Conservation (phyloP, 2,797 vertebrate genomes). For the Propithecus deckenii region DNA sequence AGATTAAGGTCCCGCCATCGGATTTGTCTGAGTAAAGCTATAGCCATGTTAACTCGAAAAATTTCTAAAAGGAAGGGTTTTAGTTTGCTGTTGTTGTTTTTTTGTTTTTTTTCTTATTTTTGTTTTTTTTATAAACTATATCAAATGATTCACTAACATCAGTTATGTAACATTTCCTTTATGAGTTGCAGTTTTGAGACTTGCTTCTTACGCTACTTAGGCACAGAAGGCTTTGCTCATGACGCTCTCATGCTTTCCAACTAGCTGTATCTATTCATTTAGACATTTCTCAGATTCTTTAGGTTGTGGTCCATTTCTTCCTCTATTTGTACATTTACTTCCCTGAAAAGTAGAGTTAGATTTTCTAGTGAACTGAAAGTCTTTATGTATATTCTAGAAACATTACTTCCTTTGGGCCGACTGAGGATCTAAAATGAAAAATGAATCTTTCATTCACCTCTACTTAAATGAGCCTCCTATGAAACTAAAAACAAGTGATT, state of each 20-base stretch:
- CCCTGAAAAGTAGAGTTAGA: neutral
- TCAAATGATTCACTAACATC: neutral
- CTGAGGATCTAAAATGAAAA: neutral
- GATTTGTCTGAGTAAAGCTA: neutral
- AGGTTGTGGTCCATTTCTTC: neutral
- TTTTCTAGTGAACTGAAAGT: neutral
- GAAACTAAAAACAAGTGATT: neutral
- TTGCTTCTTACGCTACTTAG: neutral
- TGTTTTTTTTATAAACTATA: neutral
- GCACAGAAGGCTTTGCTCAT: neutral
- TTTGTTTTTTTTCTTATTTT: neutral
- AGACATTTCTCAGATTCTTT: neutral
- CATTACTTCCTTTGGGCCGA: neutral
- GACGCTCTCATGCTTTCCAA: neutral
- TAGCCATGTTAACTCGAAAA: neutral
- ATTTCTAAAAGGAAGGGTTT: neutral
- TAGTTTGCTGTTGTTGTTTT: neutral
- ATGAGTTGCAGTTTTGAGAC: neutral
- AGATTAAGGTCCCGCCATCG: neutral
- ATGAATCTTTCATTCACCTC: neutral
- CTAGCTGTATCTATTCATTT: neutral
- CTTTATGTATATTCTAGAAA: neutral
- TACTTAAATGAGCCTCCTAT: neutral
- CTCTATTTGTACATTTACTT: neutral
- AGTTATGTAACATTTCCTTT: neutral